A percentile compares a stretch with the other conserved stretches of the same genome.
Conservation (phyloP, 92 coral and sea anemone genomes). For the Palythoa grandis region DNA sequence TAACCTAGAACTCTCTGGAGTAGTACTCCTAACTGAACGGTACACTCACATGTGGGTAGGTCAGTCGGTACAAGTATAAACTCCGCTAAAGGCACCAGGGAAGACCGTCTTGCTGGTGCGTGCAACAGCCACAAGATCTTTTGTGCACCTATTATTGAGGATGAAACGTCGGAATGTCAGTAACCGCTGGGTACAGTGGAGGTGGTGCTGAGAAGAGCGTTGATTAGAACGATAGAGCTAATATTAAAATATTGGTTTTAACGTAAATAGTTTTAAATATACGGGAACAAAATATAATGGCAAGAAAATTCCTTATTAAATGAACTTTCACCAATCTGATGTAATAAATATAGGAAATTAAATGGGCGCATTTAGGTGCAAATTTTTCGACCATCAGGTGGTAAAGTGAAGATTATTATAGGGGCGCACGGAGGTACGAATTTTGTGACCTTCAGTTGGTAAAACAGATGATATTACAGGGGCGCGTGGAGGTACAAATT, state of each 20-base stretch:
- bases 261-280: not conserved
- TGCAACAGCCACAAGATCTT: not conserved
- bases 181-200: not conserved
- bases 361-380: too few species aligned
- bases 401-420: too few species aligned
- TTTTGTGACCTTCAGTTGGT: too few species aligned
- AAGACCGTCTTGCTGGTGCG: not conserved
- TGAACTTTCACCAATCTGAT: too few species aligned
- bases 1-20: slow-evolving; percentile 8
- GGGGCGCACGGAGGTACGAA: too few species aligned
- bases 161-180: not conserved
- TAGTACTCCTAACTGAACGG: not conserved
- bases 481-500: too few species aligned
- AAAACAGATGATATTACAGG: too few species aligned
- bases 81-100: too few species aligned
- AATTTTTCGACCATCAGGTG: too few species aligned
- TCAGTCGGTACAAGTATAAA: not conserved
- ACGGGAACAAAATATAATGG: not conserved
- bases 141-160: not conserved
- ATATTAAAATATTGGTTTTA: not conserved
- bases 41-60: not conserved
- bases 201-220: not conserved
- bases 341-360: too few species aligned
- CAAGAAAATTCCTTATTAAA: not conserved
- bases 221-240: not conserved